Evolutionary conservation across 2,888 invertebrate species (phyloP).

Genomic region (Tetropium fuscum): DNA sequence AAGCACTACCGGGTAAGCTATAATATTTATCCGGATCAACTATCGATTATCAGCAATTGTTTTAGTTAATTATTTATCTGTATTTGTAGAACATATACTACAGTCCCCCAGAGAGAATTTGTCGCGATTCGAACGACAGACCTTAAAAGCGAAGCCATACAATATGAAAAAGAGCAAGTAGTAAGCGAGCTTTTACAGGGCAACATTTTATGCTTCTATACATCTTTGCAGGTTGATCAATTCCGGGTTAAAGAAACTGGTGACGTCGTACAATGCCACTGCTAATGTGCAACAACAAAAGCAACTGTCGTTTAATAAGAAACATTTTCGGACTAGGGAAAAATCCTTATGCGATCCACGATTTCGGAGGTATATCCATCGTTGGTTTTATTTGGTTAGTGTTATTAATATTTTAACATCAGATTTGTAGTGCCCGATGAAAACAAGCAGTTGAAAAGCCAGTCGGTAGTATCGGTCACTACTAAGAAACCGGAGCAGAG

Average conservation of each 20-base stretch:
- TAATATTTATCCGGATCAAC: too few relatives aligned
- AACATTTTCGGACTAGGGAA: conserved; percentile 7
- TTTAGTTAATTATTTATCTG: too few relatives aligned
- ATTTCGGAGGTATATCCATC: conserved; percentile 32
- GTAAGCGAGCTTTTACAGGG: conserved; percentile 21
- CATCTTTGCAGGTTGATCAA: conserved; percentile 40
- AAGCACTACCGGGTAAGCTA: conserved; percentile 27
- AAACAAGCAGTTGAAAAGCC: conserved; percentile 14
- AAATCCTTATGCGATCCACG: conserved; percentile 26
- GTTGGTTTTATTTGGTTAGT: not conserved
- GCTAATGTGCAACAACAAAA: conserved; percentile 22
- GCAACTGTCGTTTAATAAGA: conserved; percentile 16
- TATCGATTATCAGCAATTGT: too few relatives aligned
- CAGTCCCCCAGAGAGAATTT: conserved; percentile 21
- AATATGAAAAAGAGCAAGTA: conserved; percentile 40
- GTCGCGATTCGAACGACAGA: conserved; percentile 12
- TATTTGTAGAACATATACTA: conserved; percentile 20
- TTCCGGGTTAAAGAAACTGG: conserved; percentile 40
- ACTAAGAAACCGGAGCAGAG: conserved; percentile 12
- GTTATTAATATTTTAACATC: conserved; percentile 23
- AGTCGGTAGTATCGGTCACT: conserved; percentile 22
- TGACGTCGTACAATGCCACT: conserved; percentile 33
- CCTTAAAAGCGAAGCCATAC: conserved; percentile 28
- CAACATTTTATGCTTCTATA: conserved; percentile 1
- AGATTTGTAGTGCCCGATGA: conserved; percentile 18